phyloP scores from a whole-genome alignment of 2,888 invertebrate genomes.

The Ernsta delagoae region DNA sequence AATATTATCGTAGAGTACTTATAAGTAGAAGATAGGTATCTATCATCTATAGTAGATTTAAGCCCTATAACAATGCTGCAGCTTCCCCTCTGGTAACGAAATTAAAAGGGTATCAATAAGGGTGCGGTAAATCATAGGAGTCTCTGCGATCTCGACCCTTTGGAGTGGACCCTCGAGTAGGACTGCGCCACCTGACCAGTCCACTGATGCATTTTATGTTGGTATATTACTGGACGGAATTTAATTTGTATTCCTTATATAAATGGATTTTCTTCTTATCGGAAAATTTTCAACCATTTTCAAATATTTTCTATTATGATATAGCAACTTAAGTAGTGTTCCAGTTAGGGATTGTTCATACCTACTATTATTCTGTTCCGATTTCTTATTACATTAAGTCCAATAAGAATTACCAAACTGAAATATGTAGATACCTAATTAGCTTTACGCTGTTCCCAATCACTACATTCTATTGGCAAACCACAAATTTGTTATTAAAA shows the following conservation, averaged over 20 bases:
- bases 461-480: too few relatives aligned
- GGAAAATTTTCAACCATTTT: too few relatives aligned
- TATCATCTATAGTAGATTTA: background rate
- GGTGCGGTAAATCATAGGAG: slow-evolving; percentile 70
- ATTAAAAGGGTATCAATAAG: slow-evolving; percentile 77
- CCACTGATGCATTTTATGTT: slow-evolving; percentile 51
- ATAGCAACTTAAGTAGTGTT: too few relatives aligned
- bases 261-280: background rate
- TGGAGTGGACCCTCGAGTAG: slow-evolving; percentile 59
- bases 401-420: too few relatives aligned
- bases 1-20: too few relatives aligned
- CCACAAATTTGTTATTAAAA: too few relatives aligned
- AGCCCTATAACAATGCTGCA: background rate
- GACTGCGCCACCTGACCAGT: slow-evolving; percentile 63
- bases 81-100: slow-evolving; percentile 48
- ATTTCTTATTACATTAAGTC: too few relatives aligned
- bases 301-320: too few relatives aligned
- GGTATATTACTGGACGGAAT: slow-evolving; percentile 10
- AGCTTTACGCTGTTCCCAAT: too few relatives aligned
- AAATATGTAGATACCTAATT: too few relatives aligned
- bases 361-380: too few relatives aligned
- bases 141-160: slow-evolving; percentile 64
- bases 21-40: background rate
- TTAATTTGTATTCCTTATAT: background rate
- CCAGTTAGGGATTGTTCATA: too few relatives aligned